Conservation (phyloP, 2,888 invertebrate genomes). For the Amphipoea lucens region DNA sequence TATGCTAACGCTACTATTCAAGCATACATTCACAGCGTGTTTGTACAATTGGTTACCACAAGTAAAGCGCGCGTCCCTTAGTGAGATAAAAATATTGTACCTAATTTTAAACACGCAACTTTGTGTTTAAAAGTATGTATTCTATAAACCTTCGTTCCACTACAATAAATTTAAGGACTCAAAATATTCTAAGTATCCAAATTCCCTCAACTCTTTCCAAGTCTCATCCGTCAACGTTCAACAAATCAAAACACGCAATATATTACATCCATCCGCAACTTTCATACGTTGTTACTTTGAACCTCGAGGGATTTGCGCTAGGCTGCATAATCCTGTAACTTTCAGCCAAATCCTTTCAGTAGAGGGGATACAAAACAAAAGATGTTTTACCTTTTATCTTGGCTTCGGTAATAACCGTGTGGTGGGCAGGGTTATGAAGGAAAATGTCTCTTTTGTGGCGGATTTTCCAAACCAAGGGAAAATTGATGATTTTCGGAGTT, state of each 20-base stretch:
- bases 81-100: neutral
- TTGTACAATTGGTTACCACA: neutral
- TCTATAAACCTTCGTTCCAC: neutral
- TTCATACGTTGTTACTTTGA: slow-evolving; percentile 38
- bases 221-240: slow-evolving; percentile 11
- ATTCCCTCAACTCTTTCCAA: neutral
- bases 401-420: slow-evolving; percentile 15
- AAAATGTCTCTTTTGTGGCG: slow-evolving; percentile 11
- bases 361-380: slow-evolving; percentile 50
- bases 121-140: too few species aligned
- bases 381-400: slow-evolving; percentile 48
- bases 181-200: neutral
- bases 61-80: neutral
- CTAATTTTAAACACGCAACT: neutral
- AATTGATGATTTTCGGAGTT: too few species aligned
- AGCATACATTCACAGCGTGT: too few species aligned
- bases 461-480: neutral
- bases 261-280: slow-evolving; percentile 31
- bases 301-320: slow-evolving; percentile 46
- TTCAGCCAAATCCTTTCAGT: slow-evolving; percentile 43
- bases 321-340: slow-evolving; percentile 46
- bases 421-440: slow-evolving; percentile 16
- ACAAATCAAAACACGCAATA: slow-evolving; percentile 30
- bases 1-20: too few species aligned
- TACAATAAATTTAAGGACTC: neutral